Conservation (phyloP, 2,113 vertebrate species). For the Laterallus jamaicensis region DNA sequence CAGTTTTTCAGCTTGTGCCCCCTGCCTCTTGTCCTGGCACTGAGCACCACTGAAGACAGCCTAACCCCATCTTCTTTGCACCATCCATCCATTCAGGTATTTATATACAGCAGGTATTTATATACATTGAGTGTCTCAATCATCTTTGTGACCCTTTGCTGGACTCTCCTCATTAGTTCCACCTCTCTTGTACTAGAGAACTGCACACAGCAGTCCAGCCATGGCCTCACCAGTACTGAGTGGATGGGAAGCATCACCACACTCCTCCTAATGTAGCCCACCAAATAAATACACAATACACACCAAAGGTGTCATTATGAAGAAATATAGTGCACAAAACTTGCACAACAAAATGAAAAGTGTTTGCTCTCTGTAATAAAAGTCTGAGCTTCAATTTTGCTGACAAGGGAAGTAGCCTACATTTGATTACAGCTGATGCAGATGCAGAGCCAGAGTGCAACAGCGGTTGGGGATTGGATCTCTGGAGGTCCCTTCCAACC, state of each 20-base stretch:
- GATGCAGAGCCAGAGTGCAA: not conserved
- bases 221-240: accelerated
- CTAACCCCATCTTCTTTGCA: not conserved
- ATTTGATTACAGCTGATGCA: not conserved
- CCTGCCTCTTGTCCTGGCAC: not conserved
- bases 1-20: not conserved
- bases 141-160: not conserved
- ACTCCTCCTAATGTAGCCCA: not conserved
- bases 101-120: not conserved
- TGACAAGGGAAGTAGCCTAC: not conserved
- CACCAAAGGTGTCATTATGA: not conserved
- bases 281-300: not conserved
- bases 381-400: not conserved
- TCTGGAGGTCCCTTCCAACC: no score
- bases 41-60: not conserved
- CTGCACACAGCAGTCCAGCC: not conserved
- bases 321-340: not conserved
- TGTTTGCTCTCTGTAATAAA: not conserved
- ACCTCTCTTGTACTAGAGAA: not conserved
- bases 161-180: not conserved
- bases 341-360: not conserved
- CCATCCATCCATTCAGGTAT: not conserved
- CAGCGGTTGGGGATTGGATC: not conserved
- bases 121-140: not conserved
- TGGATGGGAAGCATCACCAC: not conserved